Percentiles rank a stretch among this genome's conserved stretches.
Evolutionary conservation across 2,797 vertebrate species (phyloP).

Genomic region (Nyctalus aviator): DNA sequence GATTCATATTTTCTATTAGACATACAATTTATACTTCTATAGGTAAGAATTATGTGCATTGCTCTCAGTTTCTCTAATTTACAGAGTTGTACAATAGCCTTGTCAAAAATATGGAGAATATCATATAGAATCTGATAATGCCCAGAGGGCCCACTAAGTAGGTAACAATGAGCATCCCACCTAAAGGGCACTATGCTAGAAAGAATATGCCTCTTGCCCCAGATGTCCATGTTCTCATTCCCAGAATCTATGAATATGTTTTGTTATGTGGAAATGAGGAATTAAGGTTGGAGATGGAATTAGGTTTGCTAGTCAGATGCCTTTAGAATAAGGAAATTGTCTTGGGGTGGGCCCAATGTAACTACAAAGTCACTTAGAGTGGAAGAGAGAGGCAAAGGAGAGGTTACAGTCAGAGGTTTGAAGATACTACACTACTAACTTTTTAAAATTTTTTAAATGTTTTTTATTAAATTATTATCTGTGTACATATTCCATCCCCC

Average conservation of each 20-base stretch:
- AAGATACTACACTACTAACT: neutral
- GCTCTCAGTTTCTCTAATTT: neutral
- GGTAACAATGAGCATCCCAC: neutral
- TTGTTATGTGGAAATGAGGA: neutral
- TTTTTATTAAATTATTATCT: no score
- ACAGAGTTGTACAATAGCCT: neutral
- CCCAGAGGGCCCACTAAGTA: neutral
- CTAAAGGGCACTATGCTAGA: neutral
- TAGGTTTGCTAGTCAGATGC: neutral
- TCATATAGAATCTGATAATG: neutral
- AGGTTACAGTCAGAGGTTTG: neutral
- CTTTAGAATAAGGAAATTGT: neutral
- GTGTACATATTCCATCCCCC: no score
- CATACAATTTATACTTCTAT: slow-evolving; percentile 1
- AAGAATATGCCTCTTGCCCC: neutral
- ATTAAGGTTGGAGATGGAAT: neutral
- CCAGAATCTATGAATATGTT: neutral
- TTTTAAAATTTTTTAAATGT: neutral
- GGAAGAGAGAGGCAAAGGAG: neutral
- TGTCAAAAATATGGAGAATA: neutral
- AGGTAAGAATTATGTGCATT: neutral
- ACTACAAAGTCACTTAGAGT: neutral
- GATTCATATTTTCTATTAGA: neutral
- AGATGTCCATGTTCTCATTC: neutral
- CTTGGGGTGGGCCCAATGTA: neutral